Percentiles rank a stretch among this genome's conserved stretches.
Conservation (phyloP, 2,888 invertebrate genomes). For the Sipha maydis region DNA sequence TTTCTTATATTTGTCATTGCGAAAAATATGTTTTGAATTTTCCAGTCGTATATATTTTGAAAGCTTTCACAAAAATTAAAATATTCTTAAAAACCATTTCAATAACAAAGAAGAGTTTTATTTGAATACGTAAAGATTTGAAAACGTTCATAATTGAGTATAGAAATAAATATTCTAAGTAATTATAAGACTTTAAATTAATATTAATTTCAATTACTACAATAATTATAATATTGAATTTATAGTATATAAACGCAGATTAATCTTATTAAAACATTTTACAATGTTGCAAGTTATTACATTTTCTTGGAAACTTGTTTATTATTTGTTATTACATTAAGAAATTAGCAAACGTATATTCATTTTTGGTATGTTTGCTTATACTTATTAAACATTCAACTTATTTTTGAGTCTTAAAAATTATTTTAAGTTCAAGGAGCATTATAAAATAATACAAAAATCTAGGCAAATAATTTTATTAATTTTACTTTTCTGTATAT, state of each 20-base stretch:
- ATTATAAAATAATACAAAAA: too few species aligned
- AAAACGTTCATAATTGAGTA: neutral
- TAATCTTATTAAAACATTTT: neutral
- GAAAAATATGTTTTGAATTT: neutral
- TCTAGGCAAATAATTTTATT: neutral
- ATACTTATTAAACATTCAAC: neutral
- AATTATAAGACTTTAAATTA: neutral
- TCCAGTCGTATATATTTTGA: neutral
- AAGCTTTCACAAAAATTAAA: neutral
- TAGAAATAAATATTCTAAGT: neutral
- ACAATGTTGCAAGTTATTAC: neutral
- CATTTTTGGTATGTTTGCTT: neutral
- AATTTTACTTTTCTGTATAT: neutral
- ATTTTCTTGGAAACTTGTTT: neutral
- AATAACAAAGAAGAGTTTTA: neutral
- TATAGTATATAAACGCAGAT: neutral
- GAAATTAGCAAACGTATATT: neutral
- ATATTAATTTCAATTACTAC: too few species aligned
- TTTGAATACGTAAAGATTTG: neutral
- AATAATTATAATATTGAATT: neutral
- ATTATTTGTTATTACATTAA: neutral
- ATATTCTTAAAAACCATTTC: neutral
- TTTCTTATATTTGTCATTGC: neutral
- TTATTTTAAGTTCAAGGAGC: neutral
- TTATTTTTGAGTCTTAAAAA: neutral